A percentile compares a stretch with the other conserved stretches of the same genome.
Conservation (phyloP, 2,113 vertebrate genomes). For the Corythaeola cristata region DNA sequence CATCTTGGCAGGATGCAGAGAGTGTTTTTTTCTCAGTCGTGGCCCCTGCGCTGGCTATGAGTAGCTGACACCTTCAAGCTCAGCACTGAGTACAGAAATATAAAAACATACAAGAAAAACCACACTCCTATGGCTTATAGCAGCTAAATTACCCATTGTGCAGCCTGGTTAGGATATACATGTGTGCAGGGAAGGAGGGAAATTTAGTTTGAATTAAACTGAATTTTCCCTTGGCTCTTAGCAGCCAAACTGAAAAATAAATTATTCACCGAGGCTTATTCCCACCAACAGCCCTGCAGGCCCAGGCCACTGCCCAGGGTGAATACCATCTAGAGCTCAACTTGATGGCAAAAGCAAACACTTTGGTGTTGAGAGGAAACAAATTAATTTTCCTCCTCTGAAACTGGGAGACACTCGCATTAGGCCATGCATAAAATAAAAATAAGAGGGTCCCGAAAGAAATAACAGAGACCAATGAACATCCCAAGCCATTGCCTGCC, state of each 20-base stretch:
- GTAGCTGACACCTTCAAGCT: not conserved
- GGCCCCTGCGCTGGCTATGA: not conserved
- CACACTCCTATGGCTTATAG: not conserved
- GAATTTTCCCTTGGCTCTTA: not conserved
- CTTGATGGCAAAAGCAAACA: not conserved
- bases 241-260: slow-evolving; percentile 40
- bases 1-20: not conserved
- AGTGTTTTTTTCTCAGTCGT: not conserved
- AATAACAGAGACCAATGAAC: slow-evolving; percentile 6
- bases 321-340: not conserved
- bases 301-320: not conserved
- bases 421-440: slow-evolving; percentile 31
- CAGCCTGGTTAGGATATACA: not conserved
- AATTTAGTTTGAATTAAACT: not conserved
- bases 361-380: not conserved
- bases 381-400: slow-evolving; percentile 15
- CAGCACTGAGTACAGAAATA: not conserved
- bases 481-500: not conserved
- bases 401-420: not conserved
- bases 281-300: not conserved
- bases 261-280: not conserved
- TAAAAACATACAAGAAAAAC: not conserved
- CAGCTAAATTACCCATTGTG: not conserved
- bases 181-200: not conserved
- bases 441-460: not conserved